These are phyloP conservation scores for Blera fallax DNA, from an alignment of 2,888 invertebrate species.

Conservation along the genomic window DNA sequence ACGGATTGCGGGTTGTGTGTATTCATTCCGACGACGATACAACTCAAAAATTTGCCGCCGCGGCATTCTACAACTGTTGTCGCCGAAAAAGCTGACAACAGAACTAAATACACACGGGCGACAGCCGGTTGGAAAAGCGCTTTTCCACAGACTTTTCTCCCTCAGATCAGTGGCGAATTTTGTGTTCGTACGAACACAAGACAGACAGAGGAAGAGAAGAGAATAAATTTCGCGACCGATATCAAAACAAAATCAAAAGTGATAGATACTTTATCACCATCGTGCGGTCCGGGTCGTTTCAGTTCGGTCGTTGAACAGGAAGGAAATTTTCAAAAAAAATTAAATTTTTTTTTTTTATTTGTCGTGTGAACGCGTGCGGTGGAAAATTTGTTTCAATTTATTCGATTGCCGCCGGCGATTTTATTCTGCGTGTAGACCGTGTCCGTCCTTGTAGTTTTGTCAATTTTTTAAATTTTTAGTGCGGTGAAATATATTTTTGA, in stretches of 20 bases:
- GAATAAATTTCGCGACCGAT: conserved; percentile 8
- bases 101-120: background rate
- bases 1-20: conserved; percentile 35
- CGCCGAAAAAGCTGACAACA: conserved; percentile 32
- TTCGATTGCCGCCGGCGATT: conserved; percentile 12
- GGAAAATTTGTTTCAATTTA: conserved; percentile 3
- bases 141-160: conserved; percentile 18
- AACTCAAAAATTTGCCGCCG: conserved; percentile 6
- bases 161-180: conserved; percentile 49
- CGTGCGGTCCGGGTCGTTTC: conserved; percentile 2
- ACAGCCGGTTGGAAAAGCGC: conserved; percentile 21
- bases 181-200: conserved; percentile 7
- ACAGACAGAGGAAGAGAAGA: conserved; percentile 9
- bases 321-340: conserved; percentile 9
- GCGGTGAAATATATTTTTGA: background rate
- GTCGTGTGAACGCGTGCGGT: background rate
- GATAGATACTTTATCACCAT: conserved; percentile 9
- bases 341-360: background rate
- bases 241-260: conserved; percentile 50
- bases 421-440: conserved; percentile 13
- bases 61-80: conserved; percentile 10
- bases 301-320: background rate
- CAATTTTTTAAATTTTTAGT: background rate
- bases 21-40: background rate
- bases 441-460: background rate